Evolutionary conservation across 2,797 vertebrate genomes (phyloP).

Genomic region (Aulostomus chinensis): DNA sequence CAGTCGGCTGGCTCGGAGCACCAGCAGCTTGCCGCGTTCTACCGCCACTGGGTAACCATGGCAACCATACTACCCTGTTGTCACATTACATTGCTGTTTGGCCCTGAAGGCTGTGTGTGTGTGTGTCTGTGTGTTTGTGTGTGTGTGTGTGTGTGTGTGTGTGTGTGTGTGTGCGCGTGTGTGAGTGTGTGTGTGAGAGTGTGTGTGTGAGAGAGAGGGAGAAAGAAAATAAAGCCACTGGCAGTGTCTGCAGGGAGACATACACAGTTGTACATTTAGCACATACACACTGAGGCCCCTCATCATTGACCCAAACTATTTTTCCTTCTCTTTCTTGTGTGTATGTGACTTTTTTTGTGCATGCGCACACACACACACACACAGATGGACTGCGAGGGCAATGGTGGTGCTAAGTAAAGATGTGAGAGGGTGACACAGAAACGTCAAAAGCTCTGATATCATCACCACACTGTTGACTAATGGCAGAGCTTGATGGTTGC

Average conservation of each 20-base stretch:
- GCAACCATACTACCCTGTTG: conserved; percentile 53
- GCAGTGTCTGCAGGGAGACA: neutral
- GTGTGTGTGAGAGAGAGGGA: neutral
- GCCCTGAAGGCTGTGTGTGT: conserved; percentile 1
- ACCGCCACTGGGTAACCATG: conserved; percentile 92
- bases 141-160: conserved; percentile 2
- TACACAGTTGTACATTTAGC: conserved; percentile 5
- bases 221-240: conserved; percentile 1
- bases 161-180: neutral
- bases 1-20: conserved; percentile 83
- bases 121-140: conserved; percentile 1
- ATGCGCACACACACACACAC: conserved; percentile 30
- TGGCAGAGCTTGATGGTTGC: conserved; percentile 68
- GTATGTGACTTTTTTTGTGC: conserved; percentile 3
- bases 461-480: conserved; percentile 72
- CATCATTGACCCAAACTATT: too few relatives aligned
- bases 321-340: neutral
- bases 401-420: conserved; percentile 59
- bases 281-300: too few relatives aligned
- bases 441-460: conserved; percentile 73
- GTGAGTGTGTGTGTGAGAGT: neutral
- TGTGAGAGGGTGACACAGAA: conserved; percentile 66
- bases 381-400: conserved; percentile 50
- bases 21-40: conserved; percentile 90
- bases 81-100: conserved; percentile 39